Base-by-base conservation (phyloP, 2,888 invertebrate genomes). In the Ceriagrion tenellum region DNA sequence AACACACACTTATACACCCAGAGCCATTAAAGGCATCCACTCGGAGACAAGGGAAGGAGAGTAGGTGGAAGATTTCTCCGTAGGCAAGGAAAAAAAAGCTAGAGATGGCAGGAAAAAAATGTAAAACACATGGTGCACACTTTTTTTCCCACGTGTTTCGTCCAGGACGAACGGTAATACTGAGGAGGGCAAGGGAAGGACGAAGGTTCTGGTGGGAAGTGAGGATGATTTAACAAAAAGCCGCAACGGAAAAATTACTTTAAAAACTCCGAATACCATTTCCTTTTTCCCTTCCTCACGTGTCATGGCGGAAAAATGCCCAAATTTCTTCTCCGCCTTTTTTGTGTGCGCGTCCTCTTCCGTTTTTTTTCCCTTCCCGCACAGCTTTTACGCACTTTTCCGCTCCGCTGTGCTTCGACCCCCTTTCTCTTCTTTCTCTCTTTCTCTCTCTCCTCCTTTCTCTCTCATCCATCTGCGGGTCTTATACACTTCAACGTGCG, bases 191-290 rank as follows among this genome's bases (percentile, higher is more conserved):
- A 59, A 20, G 59, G 20, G 59, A 20, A 59, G 59, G 59, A 59
- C 59, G 59, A 59, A 59, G 59, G 59, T 59, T 59, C 18, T 20
- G 26, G 69, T 20, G 69, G 69, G n/a, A 69, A 69, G 69, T 69
- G 35, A 8, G 30, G 81, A 35, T 30, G 81, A 81, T 81, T 81
- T 81, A 35, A 59, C 40, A 93, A 93, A 69, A 47, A 55, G 55
- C 69, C 93, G 4, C n/a, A 18, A n/a, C 93, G 69, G 93, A 93
- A 93, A 69, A 74, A 63, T 93, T 93, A n/a, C 93, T 63, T 47
- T 55, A 74, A 93, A 63, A 93, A 74, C 47, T 18, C 93, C 69
- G 93, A 69, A 93, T 93, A 69, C 69, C 69, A 63, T 35, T 59
- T 40, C 81, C 35, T 59, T 35, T 18, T 40, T 63, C 63, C 40